Evolutionary conservation across 2,888 invertebrate genomes (phyloP).

Genomic region (Osmoderma eremita): DNA sequence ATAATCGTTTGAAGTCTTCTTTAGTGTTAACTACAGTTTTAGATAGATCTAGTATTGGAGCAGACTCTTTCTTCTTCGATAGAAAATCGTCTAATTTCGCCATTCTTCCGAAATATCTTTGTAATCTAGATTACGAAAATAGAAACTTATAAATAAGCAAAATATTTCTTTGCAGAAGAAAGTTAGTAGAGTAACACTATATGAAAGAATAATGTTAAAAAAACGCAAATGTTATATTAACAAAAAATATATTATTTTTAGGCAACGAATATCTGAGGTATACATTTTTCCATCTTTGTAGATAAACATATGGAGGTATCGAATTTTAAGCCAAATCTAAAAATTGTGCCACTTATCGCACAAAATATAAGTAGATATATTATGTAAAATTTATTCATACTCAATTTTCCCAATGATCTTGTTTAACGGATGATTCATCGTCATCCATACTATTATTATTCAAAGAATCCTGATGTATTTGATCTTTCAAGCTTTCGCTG

Average conservation of each 20-base stretch:
- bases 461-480: conserved; percentile 48
- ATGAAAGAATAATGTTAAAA: conserved; percentile 14
- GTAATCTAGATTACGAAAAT: conserved; percentile 12
- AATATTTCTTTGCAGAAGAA: too few species aligned
- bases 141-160: too few species aligned
- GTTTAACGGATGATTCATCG: conserved; percentile 62
- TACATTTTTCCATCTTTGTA: too few species aligned
- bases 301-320: too few species aligned
- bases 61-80: conserved; percentile 85
- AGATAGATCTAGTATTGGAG: conserved; percentile 85
- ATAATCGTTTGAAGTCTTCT: conserved; percentile 83
- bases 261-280: too few species aligned
- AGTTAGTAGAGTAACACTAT: background rate
- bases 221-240: too few species aligned
- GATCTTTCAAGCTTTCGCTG: conserved; percentile 40
- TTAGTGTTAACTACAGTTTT: conserved; percentile 79
- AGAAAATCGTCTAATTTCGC: conserved; percentile 85
- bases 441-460: conserved; percentile 46
- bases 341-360: too few species aligned
- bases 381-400: background rate
- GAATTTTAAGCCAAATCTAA: too few species aligned
- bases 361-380: background rate
- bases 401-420: conserved; percentile 66
- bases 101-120: conserved; percentile 54
- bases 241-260: too few species aligned